Conservation (phyloP, 1,140 invertebrate species). For the Yoshiicerus persimilis region DNA sequence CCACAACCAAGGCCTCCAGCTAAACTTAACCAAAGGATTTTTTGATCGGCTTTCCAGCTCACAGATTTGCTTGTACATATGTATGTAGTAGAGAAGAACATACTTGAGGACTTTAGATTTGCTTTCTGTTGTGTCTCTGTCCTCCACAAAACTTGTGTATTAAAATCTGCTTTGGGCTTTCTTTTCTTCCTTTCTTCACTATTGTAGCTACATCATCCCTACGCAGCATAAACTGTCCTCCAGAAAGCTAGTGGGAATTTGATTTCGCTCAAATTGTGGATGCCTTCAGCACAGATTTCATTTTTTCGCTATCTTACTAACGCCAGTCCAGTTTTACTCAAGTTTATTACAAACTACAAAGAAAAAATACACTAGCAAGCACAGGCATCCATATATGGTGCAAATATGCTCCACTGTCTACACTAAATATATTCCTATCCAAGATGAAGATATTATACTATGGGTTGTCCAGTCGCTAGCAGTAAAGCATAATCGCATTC, state of each 20-base stretch:
- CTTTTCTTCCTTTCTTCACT: background rate
- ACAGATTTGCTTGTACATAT: background rate
- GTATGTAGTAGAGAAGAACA: background rate
- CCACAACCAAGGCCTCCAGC: background rate
- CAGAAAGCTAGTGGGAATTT: background rate
- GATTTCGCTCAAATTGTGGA: background rate
- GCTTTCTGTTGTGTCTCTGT: background rate
- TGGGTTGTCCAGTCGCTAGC: background rate
- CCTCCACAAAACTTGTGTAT: background rate
- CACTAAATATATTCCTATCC: background rate
- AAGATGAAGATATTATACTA: background rate
- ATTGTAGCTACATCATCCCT: background rate
- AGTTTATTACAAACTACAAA: background rate
- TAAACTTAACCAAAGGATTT: background rate
- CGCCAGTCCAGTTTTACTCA: background rate
- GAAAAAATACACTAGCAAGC: background rate
- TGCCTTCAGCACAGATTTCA: background rate
- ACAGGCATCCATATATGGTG: no score
- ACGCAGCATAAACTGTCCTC: background rate
- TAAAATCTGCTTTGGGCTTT: conserved; percentile 1
- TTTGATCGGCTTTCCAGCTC: conserved; percentile 7
- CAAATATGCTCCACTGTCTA: background rate
- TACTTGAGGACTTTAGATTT: background rate
- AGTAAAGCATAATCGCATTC: no score
- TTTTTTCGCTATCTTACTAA: background rate